Base-by-base conservation (phyloP, 1,140 invertebrate species). In the Drosophila setifemur region DNA sequence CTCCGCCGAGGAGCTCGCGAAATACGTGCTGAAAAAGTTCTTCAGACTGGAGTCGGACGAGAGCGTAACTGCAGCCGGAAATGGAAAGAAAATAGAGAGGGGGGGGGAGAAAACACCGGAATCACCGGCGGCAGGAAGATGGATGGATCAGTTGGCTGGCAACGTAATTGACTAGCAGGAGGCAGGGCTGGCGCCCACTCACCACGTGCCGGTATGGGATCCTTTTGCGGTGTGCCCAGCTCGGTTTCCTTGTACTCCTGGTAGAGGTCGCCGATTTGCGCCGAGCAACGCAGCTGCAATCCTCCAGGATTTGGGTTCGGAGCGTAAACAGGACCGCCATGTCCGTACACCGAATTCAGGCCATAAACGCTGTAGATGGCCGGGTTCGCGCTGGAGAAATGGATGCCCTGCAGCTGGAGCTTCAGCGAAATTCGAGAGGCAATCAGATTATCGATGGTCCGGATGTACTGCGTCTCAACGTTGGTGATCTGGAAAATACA, bases 131-230 rank as follows among this genome's bases (percentile, higher is more conserved):
- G 14, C 8, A 4, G 66, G 77, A 72, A 83, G 60, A 28, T 39
- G 66, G 50, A 81, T 81, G 57, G 61, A 64, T 75, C 66, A 50
- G 42, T 43, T 35, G 23, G 25, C 55, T 63, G 58, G 61, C 71
- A 44, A 33, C 28, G 47, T 73, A 79, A 60, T 67, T 60, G 64
- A 45, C 47, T 60, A 42, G 28, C 33, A 16, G 14, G 12, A 16
- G n/a, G n/a, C 8, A 18, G 3, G 25, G 48, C 16, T 29, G 19
- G 3, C 12, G 42, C 9, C 8, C 40, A 86, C 81, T 64, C 44
- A 93, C 92, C 92, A 91, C 92, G 90, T 79, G 92, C 92, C 16
- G 92, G 92, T 53, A 93, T 83, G 29, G 92, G 92, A 89, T 93
- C 91, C 66, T 91, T 91, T 52, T 91, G 91, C 52, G 90, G 91